Base-by-base conservation (phyloP, 2,797 vertebrate species). In the Hydrophis major region DNA sequence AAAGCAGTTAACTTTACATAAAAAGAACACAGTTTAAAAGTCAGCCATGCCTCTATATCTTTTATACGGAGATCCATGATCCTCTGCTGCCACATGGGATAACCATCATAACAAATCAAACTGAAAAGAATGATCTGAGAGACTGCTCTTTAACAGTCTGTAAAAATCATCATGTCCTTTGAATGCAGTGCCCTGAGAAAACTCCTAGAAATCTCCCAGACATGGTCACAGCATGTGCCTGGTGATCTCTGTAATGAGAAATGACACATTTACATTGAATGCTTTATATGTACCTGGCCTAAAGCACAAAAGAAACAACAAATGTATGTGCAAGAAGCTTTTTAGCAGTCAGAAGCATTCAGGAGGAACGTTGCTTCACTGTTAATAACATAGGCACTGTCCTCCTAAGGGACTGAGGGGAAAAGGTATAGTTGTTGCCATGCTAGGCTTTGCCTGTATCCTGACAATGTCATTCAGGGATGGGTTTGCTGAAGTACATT, bases 221-320 rank as follows among this genome's bases (percentile, higher is more conserved):
- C 55, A 94, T 93, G 86, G 94, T 90, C 92, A 50, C 69, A 47
- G 92, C 56, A 28, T 94, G 91, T 89, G 93, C 83, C 69, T 0
- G 0, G 8, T 94, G 93, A 93, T 88, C 91, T 78, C 69, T 96
- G 47, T 92, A 95, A 94, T 28, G 61, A 86, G 93, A 93, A 95
- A 93, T 94, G 94, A 94, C 94, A 94, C 86, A 63, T 93, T 69
- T 93, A 93, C 93, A 87, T 88, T 92, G 93, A 94, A 95, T 95
- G 88, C 86, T 83, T 94, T 93, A 86, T 92, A 93, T 88, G 91
- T 90, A 95, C 88, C 18, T 93, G 47, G 88, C 90, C 94, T 94
- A 13, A 0, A 95, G 95, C 94, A 63, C 22, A 60, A 83, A 91
- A 50, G 90, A 94, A 92, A 94, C 93, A 94, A 94, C 95, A 94